Evolutionary conservation across 2,113 vertebrate species (phyloP).

Genomic region (Podarcis cretensis): DNA sequence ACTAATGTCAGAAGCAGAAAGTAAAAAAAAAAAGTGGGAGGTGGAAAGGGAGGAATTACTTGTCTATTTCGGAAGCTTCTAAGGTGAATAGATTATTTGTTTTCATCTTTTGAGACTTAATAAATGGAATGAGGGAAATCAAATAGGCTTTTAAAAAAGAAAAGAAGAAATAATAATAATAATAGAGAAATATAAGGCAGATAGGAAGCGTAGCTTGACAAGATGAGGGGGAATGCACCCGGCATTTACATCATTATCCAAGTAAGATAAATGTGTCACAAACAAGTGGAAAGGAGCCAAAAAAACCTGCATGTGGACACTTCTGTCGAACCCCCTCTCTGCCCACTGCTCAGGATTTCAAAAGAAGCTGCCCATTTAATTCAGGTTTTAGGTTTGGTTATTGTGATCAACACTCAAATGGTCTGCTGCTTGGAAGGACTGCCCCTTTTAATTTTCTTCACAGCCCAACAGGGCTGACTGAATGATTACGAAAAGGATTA

Average conservation of each 20-base stretch:
- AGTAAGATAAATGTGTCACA: conserved; percentile 34
- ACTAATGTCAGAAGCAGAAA: conserved; percentile 45
- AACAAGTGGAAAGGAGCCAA: conserved; percentile 53
- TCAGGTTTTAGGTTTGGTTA: conserved; percentile 18
- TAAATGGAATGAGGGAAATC: conserved; percentile 60
- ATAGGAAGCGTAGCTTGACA: conserved; percentile 54
- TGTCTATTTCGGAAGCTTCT: conserved; percentile 73
- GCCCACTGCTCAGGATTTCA: conserved; percentile 36
- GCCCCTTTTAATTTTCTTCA: neutral
- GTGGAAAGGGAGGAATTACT: conserved; percentile 64
- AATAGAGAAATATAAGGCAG: conserved; percentile 40
- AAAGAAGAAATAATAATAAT: neutral
- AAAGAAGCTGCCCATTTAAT: conserved; percentile 32
- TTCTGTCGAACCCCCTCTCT: neutral
- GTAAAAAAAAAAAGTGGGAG: neutral
- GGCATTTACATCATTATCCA: conserved; percentile 55
- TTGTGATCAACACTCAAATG: conserved; percentile 38
- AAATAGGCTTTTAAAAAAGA: conserved; percentile 31
- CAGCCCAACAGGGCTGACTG: neutral
- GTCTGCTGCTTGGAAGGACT: neutral
- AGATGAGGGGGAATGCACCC: conserved; percentile 8
- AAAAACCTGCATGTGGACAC: conserved; percentile 31
- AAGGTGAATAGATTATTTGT: conserved; percentile 73
- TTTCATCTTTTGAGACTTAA: conserved; percentile 54
- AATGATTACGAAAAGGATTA: conserved; percentile 28